Base-by-base conservation (phyloP, 2,888 invertebrate species). In the Cataglyphis cursor region DNA sequence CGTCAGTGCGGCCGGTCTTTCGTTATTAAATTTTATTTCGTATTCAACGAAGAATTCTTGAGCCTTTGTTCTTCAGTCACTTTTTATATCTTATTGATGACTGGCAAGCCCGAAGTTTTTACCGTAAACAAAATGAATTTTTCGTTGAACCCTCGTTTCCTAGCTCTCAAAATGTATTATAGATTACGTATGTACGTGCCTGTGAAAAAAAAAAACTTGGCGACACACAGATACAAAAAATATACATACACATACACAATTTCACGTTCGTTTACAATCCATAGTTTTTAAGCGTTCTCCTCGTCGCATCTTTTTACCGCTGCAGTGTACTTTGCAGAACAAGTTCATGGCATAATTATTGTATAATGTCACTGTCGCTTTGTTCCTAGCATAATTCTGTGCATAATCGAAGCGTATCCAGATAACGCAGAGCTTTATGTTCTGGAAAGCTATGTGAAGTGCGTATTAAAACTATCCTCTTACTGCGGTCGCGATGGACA, bases 21-120 rank as follows among this genome's bases (percentile, higher is more conserved):
- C 31, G 18, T 66, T 72, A 35, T 83, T 28, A 28, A 28, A 59
- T 73, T 78, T 88, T 78, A 78, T 86, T 86, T 86, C 81, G 9
- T 35, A 66, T 70, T 48, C 81, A 86, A 82, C 85, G 81, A 88
- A 82, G 61, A 81, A 85, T 84, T 85, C 82, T 83, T 75, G 68
- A 74, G 57, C 83, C 83, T 57, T 54, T 72, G 48, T 66, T 72
- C 74, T 57, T 61, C 81, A 72, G 66, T 80, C 78, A 64, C 74
- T 59, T 61, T 80, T 61, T 80, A 70, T 82, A 57, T 64, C 72
- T 72, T 85, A 75, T 87, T 82, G 70, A 70, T 64, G 82, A 75
- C 84, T 64, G 81, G 57, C 82, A 83, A 35, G 48, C 41, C 72
- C 70, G 68, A 68, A 62, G 64, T 82, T 76, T 76, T 82, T 48